Conservation (phyloP, 2,113 vertebrate species). For the Cranoglanis bouderius region DNA sequence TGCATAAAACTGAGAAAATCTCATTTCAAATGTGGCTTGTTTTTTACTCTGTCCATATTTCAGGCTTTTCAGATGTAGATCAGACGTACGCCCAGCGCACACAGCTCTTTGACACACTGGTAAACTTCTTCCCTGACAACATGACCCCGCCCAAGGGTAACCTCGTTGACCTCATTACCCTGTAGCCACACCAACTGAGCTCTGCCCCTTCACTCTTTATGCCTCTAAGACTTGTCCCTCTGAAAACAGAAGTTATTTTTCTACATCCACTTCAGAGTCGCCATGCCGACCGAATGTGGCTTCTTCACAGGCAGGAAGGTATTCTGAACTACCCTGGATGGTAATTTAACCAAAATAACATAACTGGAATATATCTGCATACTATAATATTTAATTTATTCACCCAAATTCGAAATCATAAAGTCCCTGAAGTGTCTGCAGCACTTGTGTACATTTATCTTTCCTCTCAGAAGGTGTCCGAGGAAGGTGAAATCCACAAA, state of each 20-base stretch:
- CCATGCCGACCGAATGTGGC: slow-evolving; percentile 20
- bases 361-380: background rate
- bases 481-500: slow-evolving; percentile 26
- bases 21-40: too few species aligned
- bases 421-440: slow-evolving; percentile 33
- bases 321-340: slow-evolving; percentile 25
- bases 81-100: slow-evolving; percentile 97
- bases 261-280: slow-evolving; percentile 43
- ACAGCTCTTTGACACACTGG: slow-evolving; percentile 95
- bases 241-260: slow-evolving; percentile 56
- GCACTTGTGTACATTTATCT: slow-evolving; percentile 12
- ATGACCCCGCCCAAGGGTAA: slow-evolving; percentile 99
- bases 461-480: background rate
- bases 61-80: slow-evolving; percentile 96
- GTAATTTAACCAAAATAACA: slow-evolving; percentile 33
- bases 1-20: background rate
- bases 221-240: slow-evolving; percentile 19
- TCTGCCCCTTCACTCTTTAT: background rate
- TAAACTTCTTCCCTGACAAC: slow-evolving; percentile 99
- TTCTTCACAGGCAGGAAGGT: slow-evolving; percentile 12
- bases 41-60: slow-evolving; percentile 39
- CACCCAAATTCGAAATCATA: background rate
- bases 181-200: slow-evolving; percentile 72
- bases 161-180: slow-evolving; percentile 96
- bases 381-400: background rate